These are phyloP conservation scores for Ellobius talpinus DNA, from an alignment of 2,113 vertebrate genomes.

Conservation along the genomic window DNA sequence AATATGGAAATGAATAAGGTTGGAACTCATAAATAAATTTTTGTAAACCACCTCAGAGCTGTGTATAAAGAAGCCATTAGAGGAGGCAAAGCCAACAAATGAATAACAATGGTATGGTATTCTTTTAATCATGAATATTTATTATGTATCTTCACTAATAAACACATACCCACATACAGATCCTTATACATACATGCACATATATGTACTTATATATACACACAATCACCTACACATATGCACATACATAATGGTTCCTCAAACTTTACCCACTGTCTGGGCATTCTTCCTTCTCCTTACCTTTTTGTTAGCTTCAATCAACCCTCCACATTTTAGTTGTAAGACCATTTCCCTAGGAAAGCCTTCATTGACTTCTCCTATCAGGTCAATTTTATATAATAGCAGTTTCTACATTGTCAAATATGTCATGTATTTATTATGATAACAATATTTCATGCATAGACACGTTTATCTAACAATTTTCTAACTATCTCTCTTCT, in stretches of 20 bases:
- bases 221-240: neutral
- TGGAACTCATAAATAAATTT: neutral
- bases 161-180: neutral
- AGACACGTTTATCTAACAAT: neutral
- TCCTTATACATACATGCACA: neutral
- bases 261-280: neutral
- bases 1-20: neutral
- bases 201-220: neutral
- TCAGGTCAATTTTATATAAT: neutral
- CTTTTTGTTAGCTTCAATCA: neutral
- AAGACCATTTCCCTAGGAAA: neutral
- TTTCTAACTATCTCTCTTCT: slow-evolving; percentile 5
- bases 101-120: too few species aligned
- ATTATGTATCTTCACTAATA: neutral
- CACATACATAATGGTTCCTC: neutral
- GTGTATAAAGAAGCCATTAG: neutral
- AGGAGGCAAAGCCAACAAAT: neutral
- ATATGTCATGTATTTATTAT: neutral
- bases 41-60: neutral
- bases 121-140: neutral
- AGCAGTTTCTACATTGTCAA: neutral
- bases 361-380: neutral
- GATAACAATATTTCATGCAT: neutral
- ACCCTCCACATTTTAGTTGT: neutral
- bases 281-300: neutral